Evolutionary conservation across 1,140 invertebrate species (phyloP), one percentile per base, ranked within the genome.

Genomic region (Drosophila prosaltans): DNA sequence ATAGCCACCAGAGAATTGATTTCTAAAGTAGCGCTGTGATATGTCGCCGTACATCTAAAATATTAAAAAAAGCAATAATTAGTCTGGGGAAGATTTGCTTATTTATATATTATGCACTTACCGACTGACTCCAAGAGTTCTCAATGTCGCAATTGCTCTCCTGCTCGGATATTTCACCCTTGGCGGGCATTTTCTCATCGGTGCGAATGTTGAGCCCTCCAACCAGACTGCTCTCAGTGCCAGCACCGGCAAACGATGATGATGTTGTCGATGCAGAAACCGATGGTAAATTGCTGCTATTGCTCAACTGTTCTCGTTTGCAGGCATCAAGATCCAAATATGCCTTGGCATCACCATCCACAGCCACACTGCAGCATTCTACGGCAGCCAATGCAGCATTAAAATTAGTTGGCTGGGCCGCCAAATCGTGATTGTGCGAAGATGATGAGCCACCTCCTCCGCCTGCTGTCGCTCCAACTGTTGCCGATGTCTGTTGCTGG

Each of bases 181-280:
- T 94, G 0, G 96, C 95, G 39, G 96, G 96, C 96, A 97, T 97
- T 61, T 95, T 95, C 91, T 97, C 96, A 84, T 97, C 96, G 0
- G 96, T 95, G 74, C 96, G 94, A 78, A 97, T 97, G 82, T 97
- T 95, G 7, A 96, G 91, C 24, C 94, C 90, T 2, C 84, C 84
- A 4, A 89, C 84, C 41, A 92, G 61, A 21, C 91, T 92, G 59
- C 89, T 91, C 54, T 92, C 91, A 4, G 91, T 92, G 16, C 73
- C 81, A 0, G 77, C 91, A 28, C 81, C 80, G 10, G 86, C 83
- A 39, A 91, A 91, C 0, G 91, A 91, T 0, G 91, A 91, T 0
- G 91, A 92, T 21, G 91, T 89, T 16, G 86, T 90, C 1, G 88
- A 81, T 30, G 73, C 61, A 3, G 83, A 84, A 10, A 81, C 83